These are phyloP conservation scores for Aramus guarauna DNA, from an alignment of 2,113 vertebrate genomes.

Conservation along the genomic window DNA sequence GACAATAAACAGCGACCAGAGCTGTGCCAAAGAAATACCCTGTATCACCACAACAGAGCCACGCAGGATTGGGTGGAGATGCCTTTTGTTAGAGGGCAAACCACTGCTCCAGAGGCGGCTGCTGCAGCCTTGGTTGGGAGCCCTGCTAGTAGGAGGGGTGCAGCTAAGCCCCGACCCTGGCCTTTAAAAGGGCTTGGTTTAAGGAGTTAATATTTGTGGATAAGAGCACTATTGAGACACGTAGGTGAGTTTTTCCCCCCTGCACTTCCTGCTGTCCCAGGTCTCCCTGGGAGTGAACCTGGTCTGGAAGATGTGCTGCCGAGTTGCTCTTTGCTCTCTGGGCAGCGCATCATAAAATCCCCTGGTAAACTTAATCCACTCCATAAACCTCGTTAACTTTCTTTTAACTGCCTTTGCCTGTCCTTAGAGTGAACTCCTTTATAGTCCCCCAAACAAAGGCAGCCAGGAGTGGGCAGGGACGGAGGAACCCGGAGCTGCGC, in stretches of 20 bases:
- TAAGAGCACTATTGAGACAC: not conserved
- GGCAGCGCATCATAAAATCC: not conserved
- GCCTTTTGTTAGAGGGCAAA: slow-evolving; percentile 19
- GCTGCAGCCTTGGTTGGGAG: not conserved
- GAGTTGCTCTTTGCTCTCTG: not conserved
- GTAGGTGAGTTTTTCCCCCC: not conserved
- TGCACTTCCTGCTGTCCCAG: not conserved
- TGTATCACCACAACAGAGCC: not conserved
- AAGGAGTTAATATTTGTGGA: not conserved
- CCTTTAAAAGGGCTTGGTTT: not conserved
- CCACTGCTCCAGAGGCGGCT: not conserved
- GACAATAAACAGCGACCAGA: not conserved
- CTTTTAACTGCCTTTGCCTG: not conserved
- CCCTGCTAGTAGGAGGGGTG: not conserved
- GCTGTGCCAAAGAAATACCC: slow-evolving; percentile 13
- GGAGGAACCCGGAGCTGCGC: not conserved
- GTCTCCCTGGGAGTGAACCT: not conserved
- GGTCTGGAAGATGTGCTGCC: not conserved
- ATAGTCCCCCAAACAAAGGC: slow-evolving; percentile 30
- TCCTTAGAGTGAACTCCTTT: not conserved
- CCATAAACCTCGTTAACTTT: not conserved
- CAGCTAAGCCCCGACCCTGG: not conserved
- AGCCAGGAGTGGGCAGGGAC: slow-evolving; percentile 38
- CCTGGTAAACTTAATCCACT: not conserved
- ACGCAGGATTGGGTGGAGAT: not conserved